Percentiles rank a stretch among this genome's conserved stretches.
Conservation (phyloP, 2,113 vertebrate species). For the Ageneiosus marmoratus region DNA sequence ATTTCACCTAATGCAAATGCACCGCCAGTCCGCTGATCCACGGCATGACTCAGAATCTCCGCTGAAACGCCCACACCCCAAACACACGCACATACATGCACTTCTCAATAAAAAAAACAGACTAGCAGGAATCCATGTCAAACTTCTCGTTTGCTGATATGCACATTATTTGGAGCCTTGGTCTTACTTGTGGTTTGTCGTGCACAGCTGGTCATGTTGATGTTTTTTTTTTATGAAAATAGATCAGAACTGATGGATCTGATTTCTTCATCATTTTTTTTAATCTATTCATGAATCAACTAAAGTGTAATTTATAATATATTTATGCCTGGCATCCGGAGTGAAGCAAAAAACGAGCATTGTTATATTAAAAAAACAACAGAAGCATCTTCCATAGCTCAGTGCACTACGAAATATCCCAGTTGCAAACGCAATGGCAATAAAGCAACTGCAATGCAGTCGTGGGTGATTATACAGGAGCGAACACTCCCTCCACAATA, state of each 20-base stretch:
- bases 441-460: slow-evolving; percentile 1
- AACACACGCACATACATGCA: slow-evolving; percentile 8
- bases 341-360: neutral
- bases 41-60: slow-evolving; percentile 58
- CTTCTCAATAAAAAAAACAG: slow-evolving; percentile 39
- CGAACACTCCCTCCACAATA: slow-evolving; percentile 5
- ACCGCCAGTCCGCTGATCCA: slow-evolving; percentile 27
- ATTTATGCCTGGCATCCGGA: neutral
- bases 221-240: slow-evolving; percentile 9
- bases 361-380: neutral
- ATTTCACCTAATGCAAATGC: slow-evolving; percentile 62
- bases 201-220: neutral
- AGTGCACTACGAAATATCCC: neutral
- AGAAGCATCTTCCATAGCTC: neutral
- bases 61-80: slow-evolving; percentile 46
- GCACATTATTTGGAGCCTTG: neutral
- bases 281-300: neutral
- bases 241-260: neutral
- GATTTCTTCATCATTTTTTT: neutral
- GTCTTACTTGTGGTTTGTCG: neutral
- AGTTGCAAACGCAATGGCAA: neutral
- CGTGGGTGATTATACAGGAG: neutral
- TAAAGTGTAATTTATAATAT: neutral
- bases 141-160: slow-evolving; percentile 8
- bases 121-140: slow-evolving; percentile 20